These are phyloP conservation scores for Reticulitermes speratus DNA, from an alignment of 1,140 invertebrate species.

Conservation along the genomic window DNA sequence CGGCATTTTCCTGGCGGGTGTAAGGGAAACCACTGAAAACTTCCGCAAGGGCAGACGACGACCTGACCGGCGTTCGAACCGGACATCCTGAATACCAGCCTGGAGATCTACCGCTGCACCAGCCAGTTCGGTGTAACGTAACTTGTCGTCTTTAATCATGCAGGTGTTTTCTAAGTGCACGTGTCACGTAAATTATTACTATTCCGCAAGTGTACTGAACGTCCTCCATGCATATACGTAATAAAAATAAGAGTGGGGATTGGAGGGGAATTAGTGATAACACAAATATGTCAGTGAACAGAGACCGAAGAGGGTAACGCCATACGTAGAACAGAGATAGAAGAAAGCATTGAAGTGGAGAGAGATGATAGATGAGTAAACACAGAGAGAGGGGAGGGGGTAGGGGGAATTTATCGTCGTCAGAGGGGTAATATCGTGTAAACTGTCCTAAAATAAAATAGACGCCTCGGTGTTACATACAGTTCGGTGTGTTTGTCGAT, in stretches of 20 bases:
- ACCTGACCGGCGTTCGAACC: too few relatives aligned
- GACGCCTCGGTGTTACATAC: not conserved
- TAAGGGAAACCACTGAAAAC: too few relatives aligned
- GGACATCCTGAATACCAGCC: too few relatives aligned
- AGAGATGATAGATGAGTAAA: not conserved
- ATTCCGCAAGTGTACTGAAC: not conserved
- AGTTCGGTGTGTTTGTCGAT: not conserved
- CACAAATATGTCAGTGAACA: not conserved
- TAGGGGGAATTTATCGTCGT: not conserved
- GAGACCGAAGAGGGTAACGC: not conserved
- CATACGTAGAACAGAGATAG: not conserved
- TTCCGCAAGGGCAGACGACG: too few relatives aligned
- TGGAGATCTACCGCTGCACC: too few relatives aligned
- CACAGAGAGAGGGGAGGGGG: not conserved
- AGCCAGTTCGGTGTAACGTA: too few relatives aligned
- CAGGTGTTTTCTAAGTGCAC: not conserved
- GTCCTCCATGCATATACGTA: not conserved
- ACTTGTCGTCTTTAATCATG: not conserved
- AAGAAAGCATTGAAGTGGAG: not conserved
- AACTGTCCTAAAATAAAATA: conserved; percentile 3
- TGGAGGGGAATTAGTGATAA: not conserved
- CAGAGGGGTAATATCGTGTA: not conserved
- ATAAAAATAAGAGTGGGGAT: not conserved
- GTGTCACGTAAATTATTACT: not conserved
- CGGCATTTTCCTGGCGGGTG: too few relatives aligned